phyloP scores from a whole-genome alignment of 2,113 vertebrate genomes.

The Notothenia coriiceps region DNA sequence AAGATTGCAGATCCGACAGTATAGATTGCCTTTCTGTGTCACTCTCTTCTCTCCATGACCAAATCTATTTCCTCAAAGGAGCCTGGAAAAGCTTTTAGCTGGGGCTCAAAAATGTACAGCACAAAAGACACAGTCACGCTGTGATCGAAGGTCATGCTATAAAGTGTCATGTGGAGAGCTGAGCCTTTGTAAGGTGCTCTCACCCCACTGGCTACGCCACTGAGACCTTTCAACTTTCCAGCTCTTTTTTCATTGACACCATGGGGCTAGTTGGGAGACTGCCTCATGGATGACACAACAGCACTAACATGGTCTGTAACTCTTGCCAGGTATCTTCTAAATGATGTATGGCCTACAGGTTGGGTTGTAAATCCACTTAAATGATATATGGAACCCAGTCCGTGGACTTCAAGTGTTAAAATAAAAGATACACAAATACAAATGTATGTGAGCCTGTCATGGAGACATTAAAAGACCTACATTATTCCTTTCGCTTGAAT shows the following conservation, averaged over 20 bases:
- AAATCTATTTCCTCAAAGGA: slow-evolving; percentile 80
- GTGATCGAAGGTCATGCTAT: slow-evolving; percentile 77
- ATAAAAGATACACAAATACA: neutral
- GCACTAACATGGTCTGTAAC: slow-evolving; percentile 19
- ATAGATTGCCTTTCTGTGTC: slow-evolving; percentile 74
- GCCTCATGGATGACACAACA: slow-evolving; percentile 14
- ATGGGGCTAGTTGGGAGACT: slow-evolving; percentile 21
- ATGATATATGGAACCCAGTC: slow-evolving; percentile 23
- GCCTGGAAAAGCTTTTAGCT: slow-evolving; percentile 77
- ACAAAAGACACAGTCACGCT: slow-evolving; percentile 72
- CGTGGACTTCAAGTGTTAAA: slow-evolving; percentile 11
- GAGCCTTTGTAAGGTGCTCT: slow-evolving; percentile 72
- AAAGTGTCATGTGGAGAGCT: slow-evolving; percentile 71
- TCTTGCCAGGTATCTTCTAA: slow-evolving; percentile 30
- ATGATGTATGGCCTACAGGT: slow-evolving; percentile 27
- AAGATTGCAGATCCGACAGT: slow-evolving; percentile 57
- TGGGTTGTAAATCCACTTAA: slow-evolving; percentile 28
- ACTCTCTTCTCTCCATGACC: slow-evolving; percentile 73
- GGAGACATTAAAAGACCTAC: too few species aligned
- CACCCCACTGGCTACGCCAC: slow-evolving; percentile 44
- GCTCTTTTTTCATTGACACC: slow-evolving; percentile 30
- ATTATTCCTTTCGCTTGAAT: neutral
- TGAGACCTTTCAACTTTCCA: slow-evolving; percentile 62
- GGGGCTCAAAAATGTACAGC: slow-evolving; percentile 66
- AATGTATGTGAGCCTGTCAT: neutral